Conservation (phyloP, 35 echinoderm and acorn worm genomes). For the Strongylocentrotus purpuratus region DNA sequence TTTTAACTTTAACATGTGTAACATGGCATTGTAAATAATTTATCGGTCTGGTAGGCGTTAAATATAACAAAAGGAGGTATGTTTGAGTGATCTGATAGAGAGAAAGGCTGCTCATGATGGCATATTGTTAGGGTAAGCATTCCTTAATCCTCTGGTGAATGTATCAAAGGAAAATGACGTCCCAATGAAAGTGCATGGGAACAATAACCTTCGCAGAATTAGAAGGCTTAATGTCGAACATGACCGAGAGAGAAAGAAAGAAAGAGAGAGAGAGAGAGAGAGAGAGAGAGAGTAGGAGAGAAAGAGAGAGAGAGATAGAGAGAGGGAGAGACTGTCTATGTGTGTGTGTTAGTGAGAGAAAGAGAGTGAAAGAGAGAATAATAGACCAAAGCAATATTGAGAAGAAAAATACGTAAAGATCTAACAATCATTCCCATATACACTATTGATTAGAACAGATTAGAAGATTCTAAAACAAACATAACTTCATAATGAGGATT, state of each 20-base stretch:
- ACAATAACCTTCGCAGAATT: neutral
- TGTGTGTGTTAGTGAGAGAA: no score
- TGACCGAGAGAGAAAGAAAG: neutral
- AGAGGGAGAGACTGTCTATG: neutral
- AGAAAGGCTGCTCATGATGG: neutral
- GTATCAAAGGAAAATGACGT: neutral
- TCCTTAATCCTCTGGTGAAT: neutral
- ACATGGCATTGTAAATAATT: neutral
- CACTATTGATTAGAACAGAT: no score
- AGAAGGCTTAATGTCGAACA: neutral
- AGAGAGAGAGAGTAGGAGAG: neutral
- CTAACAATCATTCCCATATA: no score
- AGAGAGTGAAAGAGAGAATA: neutral
- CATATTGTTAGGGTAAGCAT: neutral
- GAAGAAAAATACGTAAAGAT: no score
- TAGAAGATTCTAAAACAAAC: no score
- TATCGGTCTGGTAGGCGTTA: neutral
- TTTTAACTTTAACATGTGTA: neutral
- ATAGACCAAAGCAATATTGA: no score
- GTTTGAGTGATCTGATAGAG: no score
- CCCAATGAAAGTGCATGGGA: neutral
- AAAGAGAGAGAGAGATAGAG: neutral
- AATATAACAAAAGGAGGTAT: neutral
- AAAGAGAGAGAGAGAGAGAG: neutral
- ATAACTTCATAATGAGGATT: no score